Conservation (phyloP, 2,113 vertebrate species). For the Notarius lentiginosus region DNA sequence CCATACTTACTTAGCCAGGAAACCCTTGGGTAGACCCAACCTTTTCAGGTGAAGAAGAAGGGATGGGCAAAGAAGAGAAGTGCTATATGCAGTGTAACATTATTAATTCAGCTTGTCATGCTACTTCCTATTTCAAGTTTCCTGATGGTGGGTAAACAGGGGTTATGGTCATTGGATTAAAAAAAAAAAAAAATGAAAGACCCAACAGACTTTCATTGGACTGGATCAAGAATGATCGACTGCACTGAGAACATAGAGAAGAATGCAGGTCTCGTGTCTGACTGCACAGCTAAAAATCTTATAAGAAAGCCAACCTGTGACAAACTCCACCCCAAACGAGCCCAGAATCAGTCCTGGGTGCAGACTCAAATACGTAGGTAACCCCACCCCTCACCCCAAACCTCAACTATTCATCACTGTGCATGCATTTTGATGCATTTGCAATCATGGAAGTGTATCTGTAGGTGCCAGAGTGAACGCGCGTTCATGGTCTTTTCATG, state of each 20-base stretch:
- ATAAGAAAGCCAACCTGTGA: background rate
- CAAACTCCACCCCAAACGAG: background rate
- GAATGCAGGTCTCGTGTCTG: background rate
- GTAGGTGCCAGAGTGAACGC: slow-evolving; percentile 11
- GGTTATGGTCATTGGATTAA: background rate
- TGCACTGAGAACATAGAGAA: background rate
- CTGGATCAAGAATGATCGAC: background rate
- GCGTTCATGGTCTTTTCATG: slow-evolving; percentile 38
- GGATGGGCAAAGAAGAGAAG: too few relatives aligned
- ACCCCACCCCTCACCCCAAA: background rate
- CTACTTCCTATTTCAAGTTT: background rate
- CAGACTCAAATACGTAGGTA: background rate
- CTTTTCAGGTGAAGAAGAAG: too few relatives aligned
- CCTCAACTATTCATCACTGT: background rate
- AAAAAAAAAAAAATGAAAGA: too few relatives aligned
- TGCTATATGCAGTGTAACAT: background rate
- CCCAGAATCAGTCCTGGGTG: background rate
- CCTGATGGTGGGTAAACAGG: background rate
- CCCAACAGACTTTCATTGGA: background rate
- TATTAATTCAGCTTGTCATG: background rate
- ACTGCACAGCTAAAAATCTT: background rate
- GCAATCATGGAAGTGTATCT: background rate
- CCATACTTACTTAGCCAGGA: too few relatives aligned
- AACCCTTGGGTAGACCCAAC: too few relatives aligned
- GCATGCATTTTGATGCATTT: background rate